phyloP scores from a whole-genome alignment of 1,140 invertebrate genomes.

The Bombus pyrosoma region DNA sequence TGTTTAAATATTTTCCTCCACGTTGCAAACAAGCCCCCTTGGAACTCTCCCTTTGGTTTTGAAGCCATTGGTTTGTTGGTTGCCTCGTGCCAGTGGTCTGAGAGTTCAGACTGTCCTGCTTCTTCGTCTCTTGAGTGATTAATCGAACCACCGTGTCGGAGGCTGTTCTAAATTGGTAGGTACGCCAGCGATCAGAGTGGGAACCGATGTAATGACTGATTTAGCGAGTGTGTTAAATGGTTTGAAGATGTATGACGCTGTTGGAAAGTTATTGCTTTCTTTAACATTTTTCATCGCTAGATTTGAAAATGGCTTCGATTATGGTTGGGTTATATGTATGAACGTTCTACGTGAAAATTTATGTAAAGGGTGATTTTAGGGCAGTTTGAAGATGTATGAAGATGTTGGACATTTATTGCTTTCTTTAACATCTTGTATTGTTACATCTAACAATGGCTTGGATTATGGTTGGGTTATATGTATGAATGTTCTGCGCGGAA shows the following conservation, averaged over 20 bases:
- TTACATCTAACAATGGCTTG: too few species aligned
- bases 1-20: slow-evolving; percentile 27
- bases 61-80: background rate
- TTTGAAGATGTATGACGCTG: background rate
- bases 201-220: background rate
- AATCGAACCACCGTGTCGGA: background rate
- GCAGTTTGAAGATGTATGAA: too few species aligned
- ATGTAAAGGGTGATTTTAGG: too few species aligned
- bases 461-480: too few species aligned
- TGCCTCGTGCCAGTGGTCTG: background rate
- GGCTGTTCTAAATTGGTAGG: background rate
- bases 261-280: background rate
- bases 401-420: too few species aligned
- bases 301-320: too few species aligned
- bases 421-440: too few species aligned
- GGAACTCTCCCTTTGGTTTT: background rate
- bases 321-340: fast-evolving
- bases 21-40: background rate
- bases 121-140: background rate
- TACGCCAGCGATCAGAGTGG: background rate
- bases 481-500: fast-evolving
- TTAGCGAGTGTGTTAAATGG: background rate
- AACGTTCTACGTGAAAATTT: too few species aligned
- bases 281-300: too few species aligned
- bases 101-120: background rate